Conservation (phyloP, 1,140 invertebrate species). For the Platorchestia sp. region DNA sequence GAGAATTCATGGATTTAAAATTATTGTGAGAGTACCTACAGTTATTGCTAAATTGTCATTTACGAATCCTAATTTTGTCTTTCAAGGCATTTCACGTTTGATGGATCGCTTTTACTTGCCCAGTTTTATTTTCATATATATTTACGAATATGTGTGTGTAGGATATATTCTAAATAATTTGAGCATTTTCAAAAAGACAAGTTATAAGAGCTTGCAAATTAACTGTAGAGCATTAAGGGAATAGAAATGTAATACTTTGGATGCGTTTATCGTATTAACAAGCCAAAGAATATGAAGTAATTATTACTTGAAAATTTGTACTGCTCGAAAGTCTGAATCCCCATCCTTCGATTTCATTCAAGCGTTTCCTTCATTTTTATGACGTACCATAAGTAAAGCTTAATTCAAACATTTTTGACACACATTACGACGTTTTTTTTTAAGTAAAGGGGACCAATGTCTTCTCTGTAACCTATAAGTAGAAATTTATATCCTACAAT, state of each 20-base stretch:
- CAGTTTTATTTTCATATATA: background rate
- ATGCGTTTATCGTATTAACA: background rate
- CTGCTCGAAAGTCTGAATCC: background rate
- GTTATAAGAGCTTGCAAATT: background rate
- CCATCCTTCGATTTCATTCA: background rate
- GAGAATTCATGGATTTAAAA: background rate
- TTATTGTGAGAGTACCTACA: background rate
- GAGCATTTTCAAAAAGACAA: background rate
- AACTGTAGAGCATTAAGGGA: background rate
- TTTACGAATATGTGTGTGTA: background rate
- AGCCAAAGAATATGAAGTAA: background rate
- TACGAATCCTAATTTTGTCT: background rate
- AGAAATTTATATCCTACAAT: background rate
- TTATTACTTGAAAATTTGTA: background rate
- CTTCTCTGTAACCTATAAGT: background rate
- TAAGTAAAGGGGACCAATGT: background rate
- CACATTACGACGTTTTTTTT: background rate
- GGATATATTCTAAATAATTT: background rate
- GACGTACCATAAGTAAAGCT: background rate
- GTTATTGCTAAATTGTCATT: background rate
- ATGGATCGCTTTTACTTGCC: background rate
- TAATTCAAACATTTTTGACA: background rate
- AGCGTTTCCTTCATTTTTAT: background rate
- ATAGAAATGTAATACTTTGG: background rate
- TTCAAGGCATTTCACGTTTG: background rate